Evolutionary conservation across 2,888 invertebrate genomes (phyloP).

Genomic region (Gerris lacustris): DNA sequence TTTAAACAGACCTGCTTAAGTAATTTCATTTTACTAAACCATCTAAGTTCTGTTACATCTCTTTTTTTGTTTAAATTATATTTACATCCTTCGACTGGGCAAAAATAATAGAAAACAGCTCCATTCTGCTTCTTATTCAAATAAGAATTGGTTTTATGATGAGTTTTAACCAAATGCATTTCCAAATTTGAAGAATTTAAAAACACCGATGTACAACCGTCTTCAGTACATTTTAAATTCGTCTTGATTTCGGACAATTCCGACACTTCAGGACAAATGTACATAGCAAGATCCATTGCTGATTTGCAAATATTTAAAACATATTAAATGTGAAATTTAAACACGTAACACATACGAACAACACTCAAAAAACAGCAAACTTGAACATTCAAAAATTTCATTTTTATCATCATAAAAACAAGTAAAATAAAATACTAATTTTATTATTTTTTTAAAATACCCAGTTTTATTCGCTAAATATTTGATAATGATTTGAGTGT

Average conservation of each 20-base stretch:
- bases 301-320: not conserved
- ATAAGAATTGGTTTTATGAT: slow-evolving; percentile 36
- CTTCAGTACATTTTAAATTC: slow-evolving; percentile 36
- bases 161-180: slow-evolving; percentile 46
- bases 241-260: slow-evolving; percentile 25
- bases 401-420: too few species aligned
- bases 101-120: slow-evolving; percentile 43
- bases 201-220: slow-evolving; percentile 40
- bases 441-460: too few species aligned
- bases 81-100: slow-evolving; percentile 43
- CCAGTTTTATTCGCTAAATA: too few species aligned
- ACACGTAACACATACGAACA: too few species aligned
- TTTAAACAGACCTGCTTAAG: slow-evolving; percentile 27
- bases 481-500: too few species aligned
- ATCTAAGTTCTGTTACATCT: slow-evolving; percentile 18
- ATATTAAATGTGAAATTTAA: too few species aligned
- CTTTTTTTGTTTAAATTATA: slow-evolving; percentile 38
- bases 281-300: slow-evolving; percentile 1
- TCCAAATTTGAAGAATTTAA: slow-evolving; percentile 43
- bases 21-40: slow-evolving; percentile 28
- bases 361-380: too few species aligned
- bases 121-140: slow-evolving; percentile 29
- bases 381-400: too few species aligned
- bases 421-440: too few species aligned
- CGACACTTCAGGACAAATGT: slow-evolving; percentile 22